Base-by-base conservation (phyloP, 1,140 invertebrate genomes). In the Maconellicoccus hirsutus region DNA sequence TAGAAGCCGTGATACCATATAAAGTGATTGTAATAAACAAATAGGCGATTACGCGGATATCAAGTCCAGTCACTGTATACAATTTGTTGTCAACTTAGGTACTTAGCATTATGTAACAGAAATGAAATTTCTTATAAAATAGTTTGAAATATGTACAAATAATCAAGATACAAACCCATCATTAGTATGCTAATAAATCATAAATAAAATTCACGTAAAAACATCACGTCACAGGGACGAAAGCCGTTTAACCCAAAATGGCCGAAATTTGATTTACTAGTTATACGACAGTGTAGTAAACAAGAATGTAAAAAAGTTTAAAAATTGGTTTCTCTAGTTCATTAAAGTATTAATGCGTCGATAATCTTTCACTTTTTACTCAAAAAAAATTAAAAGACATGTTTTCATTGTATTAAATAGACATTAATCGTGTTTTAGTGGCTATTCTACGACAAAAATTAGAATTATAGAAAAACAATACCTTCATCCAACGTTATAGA, bases 151-250 rank as follows among this genome's bases (percentile, higher is more conserved):
- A 25, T 66, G 25, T 66, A 66, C 21, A 66, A 66, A 66, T 66
- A 66, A 66, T 66, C 2, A 52, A 52, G 42, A 66, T 66, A 66
- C 61, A 66, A 66, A 66, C 61, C 61, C 61, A 66, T 66, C 61
- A 25, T 66, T 66, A 66, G 61, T 66, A 66, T 66, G 61, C 61
- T 66, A 66, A 66, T 66, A 66, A 66, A 66, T 66, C 61, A 66
- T 66, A 26, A 26, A 66, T 66, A 66, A 23, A 16, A 66, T 66
- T 66, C 61, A 66, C 61, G 25, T 66, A 66, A 66, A 66, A 66
- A 66, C 61, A 66, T 66, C 61, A 66, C 61, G 61, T 66, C 61
- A 66, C 61, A 66, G 61, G 61, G 61, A 66, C 61, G 61, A 66
- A 66, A 66, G 61, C 61, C 61, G 61, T 66, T 23, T 66, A 66